Conservation (phyloP, 2,797 vertebrate species). For the Catamblyrhynchus diadema region DNA sequence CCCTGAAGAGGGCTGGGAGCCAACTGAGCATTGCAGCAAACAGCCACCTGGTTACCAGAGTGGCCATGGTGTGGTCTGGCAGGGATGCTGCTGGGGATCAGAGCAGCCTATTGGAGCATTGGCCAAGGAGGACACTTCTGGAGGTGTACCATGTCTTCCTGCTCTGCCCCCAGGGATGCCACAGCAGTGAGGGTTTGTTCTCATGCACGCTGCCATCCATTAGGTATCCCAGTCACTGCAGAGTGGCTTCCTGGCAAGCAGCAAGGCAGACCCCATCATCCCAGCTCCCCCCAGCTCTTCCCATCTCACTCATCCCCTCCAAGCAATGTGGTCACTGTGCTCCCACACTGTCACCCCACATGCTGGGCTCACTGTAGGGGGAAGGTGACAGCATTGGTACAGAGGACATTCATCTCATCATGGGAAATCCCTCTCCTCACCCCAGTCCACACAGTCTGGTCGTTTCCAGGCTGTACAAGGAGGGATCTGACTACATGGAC, state of each 20-base stretch:
- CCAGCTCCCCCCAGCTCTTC: background rate
- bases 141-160: background rate
- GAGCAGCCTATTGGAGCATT: background rate
- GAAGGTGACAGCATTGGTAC: background rate
- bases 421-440: background rate
- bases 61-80: accelerated
- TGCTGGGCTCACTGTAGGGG: background rate
- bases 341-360: background rate
- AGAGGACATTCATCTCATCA: background rate
- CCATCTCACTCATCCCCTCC: accelerated
- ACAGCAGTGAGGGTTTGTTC: background rate
- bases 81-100: background rate
- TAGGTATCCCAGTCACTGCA: background rate
- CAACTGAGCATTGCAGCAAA: background rate
- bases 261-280: background rate
- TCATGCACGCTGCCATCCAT: accelerated
- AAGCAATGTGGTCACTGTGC: accelerated
- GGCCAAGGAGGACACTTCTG: background rate
- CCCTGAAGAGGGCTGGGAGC: background rate
- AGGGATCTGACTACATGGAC: background rate
- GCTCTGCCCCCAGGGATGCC: background rate
- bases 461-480: background rate
- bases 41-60: background rate
- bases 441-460: accelerated
- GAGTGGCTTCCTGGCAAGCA: background rate